phyloP scores from a whole-genome alignment of 2,888 invertebrate species.

The Calliphora vomitoria region DNA sequence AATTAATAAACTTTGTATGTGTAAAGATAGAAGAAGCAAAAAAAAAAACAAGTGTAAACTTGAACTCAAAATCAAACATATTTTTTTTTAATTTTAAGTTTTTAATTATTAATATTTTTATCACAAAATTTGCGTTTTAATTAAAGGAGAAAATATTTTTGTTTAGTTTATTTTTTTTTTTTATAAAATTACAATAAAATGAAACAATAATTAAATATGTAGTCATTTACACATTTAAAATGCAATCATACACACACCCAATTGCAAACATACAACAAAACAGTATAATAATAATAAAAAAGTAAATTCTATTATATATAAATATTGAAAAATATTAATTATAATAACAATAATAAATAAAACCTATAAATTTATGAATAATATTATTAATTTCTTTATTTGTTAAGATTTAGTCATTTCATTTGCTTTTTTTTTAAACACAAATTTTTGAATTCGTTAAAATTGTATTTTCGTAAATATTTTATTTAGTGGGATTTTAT shows the following conservation, averaged over 20 bases:
- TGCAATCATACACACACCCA: constrained; percentile 47
- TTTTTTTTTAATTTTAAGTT: constrained; percentile 23
- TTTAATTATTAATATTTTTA: constrained; percentile 27
- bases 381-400: neutral
- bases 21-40: constrained; percentile 17
- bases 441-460: neutral
- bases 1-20: constrained; percentile 27
- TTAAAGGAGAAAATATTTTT: constrained; percentile 13
- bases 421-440: too few relatives aligned
- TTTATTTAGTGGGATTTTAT: too few relatives aligned
- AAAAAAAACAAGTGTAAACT: neutral
- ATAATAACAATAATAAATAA: constrained; percentile 58
- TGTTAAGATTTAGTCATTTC: too few relatives aligned
- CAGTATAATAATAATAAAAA: constrained; percentile 42
- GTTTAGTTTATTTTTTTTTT: neutral
- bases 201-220: constrained; percentile 53
- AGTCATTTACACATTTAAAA: constrained; percentile 47
- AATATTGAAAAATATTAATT: constrained; percentile 55
- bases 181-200: constrained; percentile 41
- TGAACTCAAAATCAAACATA: constrained; percentile 25
- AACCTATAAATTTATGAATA: constrained; percentile 47
- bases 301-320: constrained; percentile 52
- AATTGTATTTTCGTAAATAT: too few relatives aligned
- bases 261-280: constrained; percentile 46
- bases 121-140: constrained; percentile 16